A percentile compares a stretch with the other conserved stretches of the same genome.
phyloP scores from a whole-genome alignment of 2,888 invertebrate genomes.

The Watsonalla binaria region DNA sequence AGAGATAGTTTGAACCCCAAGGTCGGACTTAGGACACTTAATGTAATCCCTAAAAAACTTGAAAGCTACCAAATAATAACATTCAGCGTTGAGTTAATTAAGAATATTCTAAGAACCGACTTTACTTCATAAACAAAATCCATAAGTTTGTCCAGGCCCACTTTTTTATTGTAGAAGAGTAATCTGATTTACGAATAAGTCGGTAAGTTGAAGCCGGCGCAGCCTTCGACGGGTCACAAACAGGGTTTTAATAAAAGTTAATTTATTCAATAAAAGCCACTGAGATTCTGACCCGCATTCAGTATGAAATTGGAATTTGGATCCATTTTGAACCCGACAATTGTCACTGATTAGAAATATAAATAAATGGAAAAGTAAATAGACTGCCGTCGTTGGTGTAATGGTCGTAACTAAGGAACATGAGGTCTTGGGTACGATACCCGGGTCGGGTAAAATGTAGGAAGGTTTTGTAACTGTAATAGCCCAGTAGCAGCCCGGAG shows the following conservation, averaged over 20 bases:
- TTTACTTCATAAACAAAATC: neutral
- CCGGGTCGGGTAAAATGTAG: no score
- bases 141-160: constrained; percentile 11
- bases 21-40: no score
- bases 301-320: constrained; percentile 35
- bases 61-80: no score
- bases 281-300: constrained; percentile 39
- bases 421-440: no score
- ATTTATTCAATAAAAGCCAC: constrained; percentile 69
- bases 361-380: neutral
- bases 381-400: no score
- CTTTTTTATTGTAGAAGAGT: constrained; percentile 44
- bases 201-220: constrained; percentile 40
- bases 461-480: no score
- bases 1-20: no score
- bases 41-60: no score
- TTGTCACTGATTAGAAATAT: constrained; percentile 18
- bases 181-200: constrained; percentile 50
- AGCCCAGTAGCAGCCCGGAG: no score
- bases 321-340: constrained; percentile 35
- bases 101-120: neutral
- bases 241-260: constrained; percentile 71
- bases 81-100: no score
- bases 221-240: constrained; percentile 45
- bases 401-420: no score